These are phyloP conservation scores for Oryctolagus cuniculus DNA, from an alignment of 2,113 vertebrate genomes.

Conservation along the genomic window DNA sequence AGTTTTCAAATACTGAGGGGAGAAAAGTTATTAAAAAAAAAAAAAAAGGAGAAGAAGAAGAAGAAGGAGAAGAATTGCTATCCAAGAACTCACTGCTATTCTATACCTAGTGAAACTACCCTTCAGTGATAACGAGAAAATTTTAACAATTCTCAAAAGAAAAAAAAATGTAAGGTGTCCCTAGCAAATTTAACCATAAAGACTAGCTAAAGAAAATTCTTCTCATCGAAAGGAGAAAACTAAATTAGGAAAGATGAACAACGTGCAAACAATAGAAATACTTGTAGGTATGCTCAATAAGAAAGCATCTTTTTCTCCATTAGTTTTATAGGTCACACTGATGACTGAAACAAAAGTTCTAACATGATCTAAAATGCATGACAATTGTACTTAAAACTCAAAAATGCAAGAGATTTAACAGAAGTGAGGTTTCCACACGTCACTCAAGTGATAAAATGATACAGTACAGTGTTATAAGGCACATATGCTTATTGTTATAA, in stretches of 20 bases:
- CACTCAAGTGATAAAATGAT: background rate
- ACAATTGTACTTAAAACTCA: constrained; percentile 44
- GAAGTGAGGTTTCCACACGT: background rate
- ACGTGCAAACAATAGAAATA: background rate
- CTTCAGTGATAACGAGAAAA: background rate
- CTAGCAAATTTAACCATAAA: background rate
- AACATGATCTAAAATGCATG: background rate
- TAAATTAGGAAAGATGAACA: background rate
- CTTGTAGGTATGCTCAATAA: background rate
- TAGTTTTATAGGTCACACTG: constrained; percentile 9
- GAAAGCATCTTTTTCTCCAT: background rate
- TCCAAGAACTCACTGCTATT: background rate
- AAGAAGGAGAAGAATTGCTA: background rate
- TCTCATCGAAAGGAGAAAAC: background rate
- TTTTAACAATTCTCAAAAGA: constrained; percentile 33
- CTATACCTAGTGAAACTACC: constrained; percentile 40
- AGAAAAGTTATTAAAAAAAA: no score
- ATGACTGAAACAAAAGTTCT: constrained; percentile 1
- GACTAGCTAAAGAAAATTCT: background rate
- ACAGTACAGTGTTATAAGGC: background rate
- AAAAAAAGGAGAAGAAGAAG: no score
- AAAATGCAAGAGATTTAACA: background rate
- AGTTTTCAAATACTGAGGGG: background rate
- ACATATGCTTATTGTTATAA: background rate
- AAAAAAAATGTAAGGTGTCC: background rate